Evolutionary conservation across 2,797 vertebrate species (phyloP).

Genomic region (Hozukius guyotensis): DNA sequence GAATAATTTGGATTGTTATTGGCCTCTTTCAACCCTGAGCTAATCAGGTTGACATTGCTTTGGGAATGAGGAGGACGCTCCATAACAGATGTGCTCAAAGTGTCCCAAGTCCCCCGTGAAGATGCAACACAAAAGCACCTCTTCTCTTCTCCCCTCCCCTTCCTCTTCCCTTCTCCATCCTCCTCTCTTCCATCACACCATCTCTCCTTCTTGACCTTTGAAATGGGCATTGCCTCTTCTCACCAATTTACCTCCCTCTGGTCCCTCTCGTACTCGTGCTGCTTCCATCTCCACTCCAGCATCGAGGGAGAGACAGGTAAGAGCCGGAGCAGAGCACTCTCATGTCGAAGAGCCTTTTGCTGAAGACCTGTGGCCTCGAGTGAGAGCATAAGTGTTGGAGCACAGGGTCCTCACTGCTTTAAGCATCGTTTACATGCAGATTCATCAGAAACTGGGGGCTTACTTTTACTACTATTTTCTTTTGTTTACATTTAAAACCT

Average conservation of each 20-base stretch:
- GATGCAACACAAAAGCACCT: conserved; percentile 61
- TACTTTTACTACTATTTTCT: conserved; percentile 32
- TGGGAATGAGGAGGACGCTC: conserved; percentile 73
- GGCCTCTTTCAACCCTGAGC: conserved; percentile 79
- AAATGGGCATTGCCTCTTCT: conserved; percentile 78
- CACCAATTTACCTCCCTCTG: conserved; percentile 77
- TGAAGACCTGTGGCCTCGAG: conserved; percentile 78
- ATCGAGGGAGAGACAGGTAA: conserved; percentile 86
- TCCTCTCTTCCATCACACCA: conserved; percentile 65
- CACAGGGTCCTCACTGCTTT: conserved; percentile 76
- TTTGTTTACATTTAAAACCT: conserved; percentile 51
- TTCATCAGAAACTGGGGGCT: conserved; percentile 80
- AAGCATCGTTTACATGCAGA: conserved; percentile 93
- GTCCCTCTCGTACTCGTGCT: conserved; percentile 68
- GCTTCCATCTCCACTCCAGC: conserved; percentile 73
- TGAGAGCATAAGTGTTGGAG: conserved; percentile 58
- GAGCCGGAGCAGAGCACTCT: conserved; percentile 87
- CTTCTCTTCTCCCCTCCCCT: conserved; percentile 22
- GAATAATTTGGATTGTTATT: conserved; percentile 83
- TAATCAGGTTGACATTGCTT: conserved; percentile 87
- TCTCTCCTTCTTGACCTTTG: conserved; percentile 79
- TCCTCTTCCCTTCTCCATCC: conserved; percentile 33
- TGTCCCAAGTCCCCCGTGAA: conserved; percentile 69
- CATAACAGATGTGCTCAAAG: conserved; percentile 80
- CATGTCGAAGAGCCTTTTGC: conserved; percentile 90